Evolutionary conservation across 2,797 vertebrate species (phyloP).

Genomic region (Enteromius viviparus): DNA sequence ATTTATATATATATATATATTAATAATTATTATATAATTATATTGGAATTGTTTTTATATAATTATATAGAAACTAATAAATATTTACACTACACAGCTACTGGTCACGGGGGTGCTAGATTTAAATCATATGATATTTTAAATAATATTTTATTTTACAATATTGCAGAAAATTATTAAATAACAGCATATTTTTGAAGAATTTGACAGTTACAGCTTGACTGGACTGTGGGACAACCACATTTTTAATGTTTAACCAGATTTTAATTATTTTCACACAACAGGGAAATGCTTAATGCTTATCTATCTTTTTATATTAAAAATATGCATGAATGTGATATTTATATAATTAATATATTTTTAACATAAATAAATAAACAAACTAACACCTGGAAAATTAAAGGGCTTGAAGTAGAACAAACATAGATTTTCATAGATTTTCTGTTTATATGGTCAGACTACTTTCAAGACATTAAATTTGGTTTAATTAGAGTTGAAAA

Average conservation of each 20-base stretch:
- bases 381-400: not conserved
- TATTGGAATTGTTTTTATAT: too few species aligned
- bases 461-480: not conserved
- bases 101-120: not conserved
- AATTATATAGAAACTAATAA: too few species aligned
- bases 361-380: too few species aligned
- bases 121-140: not conserved
- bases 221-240: not conserved
- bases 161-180: not conserved
- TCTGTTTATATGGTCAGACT: not conserved
- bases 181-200: not conserved
- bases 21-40: too few species aligned
- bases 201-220: not conserved
- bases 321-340: not conserved
- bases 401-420: not conserved
- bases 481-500: not conserved
- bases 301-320: not conserved
- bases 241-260: not conserved
- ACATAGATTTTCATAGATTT: not conserved
- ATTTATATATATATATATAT: too few species aligned
- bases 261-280: not conserved
- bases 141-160: not conserved
- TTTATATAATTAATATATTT: not conserved
- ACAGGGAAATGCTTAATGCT: not conserved
- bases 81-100: too few species aligned